Conservation (phyloP, 2,888 invertebrate species). For the Pseudococcus jackbeardsleyi region DNA sequence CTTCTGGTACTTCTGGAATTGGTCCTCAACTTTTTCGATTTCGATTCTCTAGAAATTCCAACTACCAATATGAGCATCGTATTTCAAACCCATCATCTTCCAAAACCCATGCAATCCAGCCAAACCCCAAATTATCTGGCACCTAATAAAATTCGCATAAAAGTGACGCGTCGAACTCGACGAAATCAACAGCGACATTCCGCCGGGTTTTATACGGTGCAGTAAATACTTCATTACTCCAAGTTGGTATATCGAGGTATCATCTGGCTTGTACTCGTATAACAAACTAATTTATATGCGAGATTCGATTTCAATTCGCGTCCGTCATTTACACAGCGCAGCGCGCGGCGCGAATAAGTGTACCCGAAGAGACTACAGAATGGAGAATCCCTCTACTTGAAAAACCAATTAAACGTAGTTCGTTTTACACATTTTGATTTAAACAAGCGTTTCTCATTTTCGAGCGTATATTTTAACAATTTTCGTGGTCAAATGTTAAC, state of each 20-base stretch:
- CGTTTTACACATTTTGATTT: slow-evolving; percentile 49
- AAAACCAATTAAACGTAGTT: slow-evolving; percentile 40
- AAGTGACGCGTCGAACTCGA: neutral
- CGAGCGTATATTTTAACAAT: slow-evolving; percentile 8
- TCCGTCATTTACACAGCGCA: slow-evolving; percentile 17
- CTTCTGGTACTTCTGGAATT: no score
- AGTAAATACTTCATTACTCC: slow-evolving; percentile 32
- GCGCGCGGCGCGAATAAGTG: neutral
- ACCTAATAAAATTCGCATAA: neutral
- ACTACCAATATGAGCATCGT: no score
- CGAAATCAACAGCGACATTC: slow-evolving; percentile 23
- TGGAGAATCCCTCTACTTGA: slow-evolving; percentile 4
- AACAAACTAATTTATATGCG: slow-evolving; percentile 48
- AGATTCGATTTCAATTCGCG: slow-evolving; percentile 50
- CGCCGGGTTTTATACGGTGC: neutral
- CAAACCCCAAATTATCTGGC: no score
- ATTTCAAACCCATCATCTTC: no score
- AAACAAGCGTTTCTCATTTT: slow-evolving; percentile 23
- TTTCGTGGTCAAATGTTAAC: neutral
- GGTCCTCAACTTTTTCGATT: no score
- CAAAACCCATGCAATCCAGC: no score
- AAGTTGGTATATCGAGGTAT: slow-evolving; percentile 1
- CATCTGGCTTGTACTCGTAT: slow-evolving; percentile 30
- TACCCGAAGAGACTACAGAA: neutral
- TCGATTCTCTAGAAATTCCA: no score